A percentile compares a stretch with the other conserved stretches of the same genome.
phyloP scores from a whole-genome alignment of 2,797 vertebrate species.

The Paguma larvata region DNA sequence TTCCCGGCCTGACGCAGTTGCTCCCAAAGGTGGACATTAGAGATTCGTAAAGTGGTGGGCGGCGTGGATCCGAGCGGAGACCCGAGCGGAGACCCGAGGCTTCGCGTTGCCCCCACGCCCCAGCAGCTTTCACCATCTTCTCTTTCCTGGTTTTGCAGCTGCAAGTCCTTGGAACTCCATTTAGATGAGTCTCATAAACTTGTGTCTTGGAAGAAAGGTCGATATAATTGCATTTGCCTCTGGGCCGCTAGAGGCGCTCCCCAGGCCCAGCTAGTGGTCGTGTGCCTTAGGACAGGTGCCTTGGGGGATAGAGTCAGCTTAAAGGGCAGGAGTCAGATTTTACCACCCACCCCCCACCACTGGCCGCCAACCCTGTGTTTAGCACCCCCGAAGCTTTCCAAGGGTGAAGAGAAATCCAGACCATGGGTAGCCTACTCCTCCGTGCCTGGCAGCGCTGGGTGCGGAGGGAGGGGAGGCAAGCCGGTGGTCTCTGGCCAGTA shows the following conservation, averaged over 20 bases:
- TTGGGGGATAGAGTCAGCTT: neutral
- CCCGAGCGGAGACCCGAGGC: neutral
- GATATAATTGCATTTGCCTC: neutral
- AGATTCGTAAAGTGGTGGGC: neutral
- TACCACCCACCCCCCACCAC: too few species aligned
- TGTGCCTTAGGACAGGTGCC: neutral
- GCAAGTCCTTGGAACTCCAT: neutral
- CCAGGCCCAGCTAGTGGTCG: neutral
- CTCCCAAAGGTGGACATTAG: constrained; percentile 31
- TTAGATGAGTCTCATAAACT: neutral
- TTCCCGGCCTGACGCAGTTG: neutral
- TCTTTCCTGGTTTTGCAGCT: constrained; percentile 1
- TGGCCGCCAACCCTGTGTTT: neutral
- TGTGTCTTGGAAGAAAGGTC: neutral
- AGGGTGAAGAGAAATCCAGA: neutral
- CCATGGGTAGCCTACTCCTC: too few species aligned
- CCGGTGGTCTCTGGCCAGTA: neutral
- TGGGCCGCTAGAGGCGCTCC: neutral
- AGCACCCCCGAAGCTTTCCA: neutral
- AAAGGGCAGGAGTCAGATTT: neutral
- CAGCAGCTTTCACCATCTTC: neutral
- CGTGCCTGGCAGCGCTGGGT: neutral
- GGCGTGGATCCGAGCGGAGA: neutral
- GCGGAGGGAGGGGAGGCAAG: rapidly evolving
- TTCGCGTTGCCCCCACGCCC: neutral